These are phyloP conservation scores for Drosophila birchii DNA, from an alignment of 2,888 invertebrate species.

Conservation along the genomic window DNA sequence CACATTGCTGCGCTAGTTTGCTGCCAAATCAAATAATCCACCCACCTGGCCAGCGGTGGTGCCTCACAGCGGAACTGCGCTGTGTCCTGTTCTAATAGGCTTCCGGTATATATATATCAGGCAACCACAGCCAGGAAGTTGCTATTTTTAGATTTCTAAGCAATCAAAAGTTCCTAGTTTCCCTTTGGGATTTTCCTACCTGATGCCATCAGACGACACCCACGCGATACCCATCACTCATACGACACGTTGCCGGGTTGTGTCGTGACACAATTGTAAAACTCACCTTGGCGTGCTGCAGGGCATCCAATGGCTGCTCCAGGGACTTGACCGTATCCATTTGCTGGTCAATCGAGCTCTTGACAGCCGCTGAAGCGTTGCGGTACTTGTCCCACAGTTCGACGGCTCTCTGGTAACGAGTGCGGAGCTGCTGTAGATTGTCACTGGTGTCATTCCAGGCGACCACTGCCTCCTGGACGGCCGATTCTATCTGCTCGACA, in stretches of 20 bases:
- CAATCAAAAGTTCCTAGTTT: not conserved
- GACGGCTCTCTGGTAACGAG: conserved; percentile 91
- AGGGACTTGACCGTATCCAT: conserved; percentile 90
- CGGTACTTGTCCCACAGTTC: conserved; percentile 92
- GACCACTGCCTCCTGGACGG: conserved; percentile 91
- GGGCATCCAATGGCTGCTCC: conserved; percentile 88
- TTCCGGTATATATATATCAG: not conserved
- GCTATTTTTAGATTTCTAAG: not conserved
- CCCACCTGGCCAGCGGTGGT: conserved; percentile 2
- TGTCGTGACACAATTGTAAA: conserved; percentile 74
- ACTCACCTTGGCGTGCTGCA: conserved; percentile 89
- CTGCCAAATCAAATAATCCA: conserved; percentile 53
- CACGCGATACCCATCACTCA: conserved; percentile 32
- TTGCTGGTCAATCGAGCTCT: conserved; percentile 91
- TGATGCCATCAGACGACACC: conserved; percentile 15
- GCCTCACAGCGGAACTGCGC: not conserved
- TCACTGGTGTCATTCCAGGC: conserved; percentile 93
- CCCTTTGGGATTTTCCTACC: not conserved
- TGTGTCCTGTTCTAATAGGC: not conserved
- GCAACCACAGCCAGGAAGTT: not conserved
- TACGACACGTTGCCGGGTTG: conserved; percentile 19
- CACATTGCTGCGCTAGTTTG: conserved; percentile 23
- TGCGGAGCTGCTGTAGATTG: conserved; percentile 91
- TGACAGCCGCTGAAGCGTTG: conserved; percentile 91
- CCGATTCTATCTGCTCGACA: conserved; percentile 89